Percentiles rank a stretch among this genome's conserved stretches.
Conservation (phyloP, 2,113 vertebrate genomes). For the Okapia johnstoni region DNA sequence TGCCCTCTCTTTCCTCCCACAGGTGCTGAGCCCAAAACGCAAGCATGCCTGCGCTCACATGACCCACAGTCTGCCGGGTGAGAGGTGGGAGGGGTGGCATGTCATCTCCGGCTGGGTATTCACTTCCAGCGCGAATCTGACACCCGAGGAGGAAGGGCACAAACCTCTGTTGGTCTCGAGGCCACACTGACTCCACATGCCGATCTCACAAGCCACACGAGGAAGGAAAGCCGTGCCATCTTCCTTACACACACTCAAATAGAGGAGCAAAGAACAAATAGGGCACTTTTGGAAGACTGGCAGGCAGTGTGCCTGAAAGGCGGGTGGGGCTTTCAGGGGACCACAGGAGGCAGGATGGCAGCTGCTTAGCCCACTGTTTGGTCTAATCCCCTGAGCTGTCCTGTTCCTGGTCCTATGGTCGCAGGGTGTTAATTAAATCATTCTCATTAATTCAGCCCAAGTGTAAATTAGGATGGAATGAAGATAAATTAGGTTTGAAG, state of each 20-base stretch:
- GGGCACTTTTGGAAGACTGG: background rate
- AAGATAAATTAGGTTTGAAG: conserved; percentile 81
- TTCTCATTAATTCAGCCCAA: conserved; percentile 81
- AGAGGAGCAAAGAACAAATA: conserved; percentile 27
- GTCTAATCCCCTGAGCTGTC: conserved; percentile 42
- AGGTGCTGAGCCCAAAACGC: background rate
- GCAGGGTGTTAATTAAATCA: conserved; percentile 80
- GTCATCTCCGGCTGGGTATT: background rate
- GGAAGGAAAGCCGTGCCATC: background rate
- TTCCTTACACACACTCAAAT: background rate
- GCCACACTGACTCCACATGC: background rate
- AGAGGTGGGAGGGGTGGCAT: background rate
- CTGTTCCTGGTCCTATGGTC: conserved; percentile 66
- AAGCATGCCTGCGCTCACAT: background rate
- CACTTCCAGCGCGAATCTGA: accelerated
- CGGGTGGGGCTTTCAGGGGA: background rate
- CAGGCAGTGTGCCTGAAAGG: background rate
- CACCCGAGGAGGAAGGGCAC: background rate
- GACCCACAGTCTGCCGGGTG: background rate
- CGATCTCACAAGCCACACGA: too few relatives aligned
- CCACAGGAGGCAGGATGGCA: conserved; percentile 39
- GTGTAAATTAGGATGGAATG: conserved; percentile 82
- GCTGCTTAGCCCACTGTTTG: conserved; percentile 34
- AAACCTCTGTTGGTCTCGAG: background rate
- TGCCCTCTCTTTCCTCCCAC: background rate